Evolutionary conservation across 2,888 invertebrate species (phyloP), one percentile per base, ranked within the genome.

Genomic region (Pandemis corylana): DNA sequence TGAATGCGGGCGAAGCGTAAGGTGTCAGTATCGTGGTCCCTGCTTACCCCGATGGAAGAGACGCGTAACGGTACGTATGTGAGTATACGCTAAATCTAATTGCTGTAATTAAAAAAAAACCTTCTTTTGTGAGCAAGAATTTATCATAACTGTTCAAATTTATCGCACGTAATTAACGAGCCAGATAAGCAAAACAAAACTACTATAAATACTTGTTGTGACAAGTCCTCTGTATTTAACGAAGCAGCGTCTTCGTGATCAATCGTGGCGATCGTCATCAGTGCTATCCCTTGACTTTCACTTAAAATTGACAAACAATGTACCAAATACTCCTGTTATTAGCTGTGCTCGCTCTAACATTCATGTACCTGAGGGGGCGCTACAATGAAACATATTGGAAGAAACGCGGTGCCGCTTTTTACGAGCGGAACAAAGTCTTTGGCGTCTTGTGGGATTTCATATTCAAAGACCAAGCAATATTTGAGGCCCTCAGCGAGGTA

Each of bases 331-430:
- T 74, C 28, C 44, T 74, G 15, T 44, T 74, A 4, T 0, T 61
- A 6, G 13, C 9, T 53, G 42, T 66, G 0, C 42, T 74, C 12
- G 61, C n/a, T 4, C n/a, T 74, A 0, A 51, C 44, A 9, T 63
- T 73, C 51, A 10, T 53, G 7, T 76, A 76, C 28, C 6, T 71
- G 13, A 28, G 59, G 28, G 76, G 76, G n/a, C 59, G 51, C n/a
- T 85, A 84, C 67, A 89, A 90, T 79, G 82, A 89, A 63, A 46
- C 61, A 1, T 90, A 90, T 70, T 90, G 90, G 90, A 86, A 78
- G 28, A 89, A 83, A 77, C 87, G 88, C 10, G 87, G 89, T 0
- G 89, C 90, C 0, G 65, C 76, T 3, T 89, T 88, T 66, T 77
- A 87, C 28, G 76, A 78, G 0, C 82, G 81, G 67, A 82, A 86